A percentile compares a stretch with the other conserved stretches of the same genome.
Conservation (phyloP, 2,113 vertebrate genomes). For the Microcebus ravelobensis region DNA sequence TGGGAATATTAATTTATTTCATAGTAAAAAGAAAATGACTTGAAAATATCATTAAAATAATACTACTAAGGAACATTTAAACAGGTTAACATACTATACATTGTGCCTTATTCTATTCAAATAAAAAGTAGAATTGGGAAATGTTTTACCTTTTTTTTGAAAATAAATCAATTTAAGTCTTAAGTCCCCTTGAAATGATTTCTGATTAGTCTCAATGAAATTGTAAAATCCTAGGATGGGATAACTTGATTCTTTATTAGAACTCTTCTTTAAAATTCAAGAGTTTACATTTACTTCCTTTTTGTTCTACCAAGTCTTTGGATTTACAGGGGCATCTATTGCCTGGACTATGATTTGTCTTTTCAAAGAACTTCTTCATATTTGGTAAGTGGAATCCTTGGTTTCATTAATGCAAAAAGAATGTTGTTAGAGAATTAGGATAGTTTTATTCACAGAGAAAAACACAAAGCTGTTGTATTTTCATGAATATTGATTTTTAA, state of each 20-base stretch:
- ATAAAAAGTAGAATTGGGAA: conserved; percentile 41
- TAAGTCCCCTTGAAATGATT: conserved; percentile 13
- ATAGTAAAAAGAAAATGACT: conserved; percentile 35
- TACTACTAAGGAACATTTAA: conserved; percentile 45
- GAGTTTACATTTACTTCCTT: conserved; percentile 35
- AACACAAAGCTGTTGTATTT: neutral
- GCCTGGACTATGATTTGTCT: neutral
- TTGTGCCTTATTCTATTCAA: conserved; percentile 20
- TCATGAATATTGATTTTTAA: conserved; percentile 37
- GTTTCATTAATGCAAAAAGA: conserved; percentile 18
- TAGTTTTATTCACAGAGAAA: conserved; percentile 65
- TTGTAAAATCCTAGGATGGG: neutral
- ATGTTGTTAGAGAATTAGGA: neutral
- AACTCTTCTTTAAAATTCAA: neutral
- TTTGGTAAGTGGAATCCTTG: neutral
- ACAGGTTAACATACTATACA: neutral
- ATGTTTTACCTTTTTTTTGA: neutral
- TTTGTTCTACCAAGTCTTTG: neutral
- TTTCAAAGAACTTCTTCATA: neutral
- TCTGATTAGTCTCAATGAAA: conserved; percentile 50
- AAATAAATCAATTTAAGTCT: conserved; percentile 40
- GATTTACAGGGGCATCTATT: neutral
- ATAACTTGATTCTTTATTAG: neutral
- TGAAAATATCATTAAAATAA: neutral
- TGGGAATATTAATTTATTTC: conserved; percentile 48